phyloP scores from a whole-genome alignment of 2,888 invertebrate genomes.

The Heteromurus nitidus region DNA sequence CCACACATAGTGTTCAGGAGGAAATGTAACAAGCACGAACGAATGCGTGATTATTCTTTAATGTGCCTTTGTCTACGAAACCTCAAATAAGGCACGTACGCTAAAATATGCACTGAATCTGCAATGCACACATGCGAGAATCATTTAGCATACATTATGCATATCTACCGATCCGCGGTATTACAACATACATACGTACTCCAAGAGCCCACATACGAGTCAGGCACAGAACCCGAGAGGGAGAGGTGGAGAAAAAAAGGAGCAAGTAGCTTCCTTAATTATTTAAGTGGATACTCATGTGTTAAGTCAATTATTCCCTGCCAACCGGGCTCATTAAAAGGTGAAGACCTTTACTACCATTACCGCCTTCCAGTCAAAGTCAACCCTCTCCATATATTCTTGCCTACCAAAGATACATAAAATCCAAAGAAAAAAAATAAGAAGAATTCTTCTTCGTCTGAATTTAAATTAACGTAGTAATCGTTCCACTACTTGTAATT shows the following conservation, averaged over 20 bases:
- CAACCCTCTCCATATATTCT: not conserved
- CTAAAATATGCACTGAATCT: constrained; percentile 7
- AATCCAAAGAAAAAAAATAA: not conserved
- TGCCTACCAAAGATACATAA: not conserved
- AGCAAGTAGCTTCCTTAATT: constrained; percentile 40
- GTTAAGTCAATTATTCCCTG: constrained; percentile 62
- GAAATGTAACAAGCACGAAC: too few species aligned
- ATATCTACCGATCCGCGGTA: constrained; percentile 16
- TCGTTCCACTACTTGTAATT: too few species aligned
- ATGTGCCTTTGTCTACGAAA: too few species aligned
- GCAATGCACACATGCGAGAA: not conserved
- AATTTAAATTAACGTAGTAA: too few species aligned
- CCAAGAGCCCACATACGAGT: not conserved
- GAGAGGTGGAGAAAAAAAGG: not conserved
- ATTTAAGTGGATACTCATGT: constrained; percentile 51
- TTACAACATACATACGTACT: not conserved
- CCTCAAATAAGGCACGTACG: not conserved
- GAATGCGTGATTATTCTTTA: too few species aligned
- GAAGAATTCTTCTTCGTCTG: too few species aligned
- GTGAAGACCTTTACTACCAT: constrained; percentile 55
- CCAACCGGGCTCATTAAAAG: constrained; percentile 56
- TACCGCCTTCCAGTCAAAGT: constrained; percentile 8
- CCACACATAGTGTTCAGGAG: too few species aligned
- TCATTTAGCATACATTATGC: constrained; percentile 39
- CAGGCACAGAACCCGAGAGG: not conserved